Percentiles rank a stretch among this genome's conserved stretches.
Conservation (phyloP, 2,113 vertebrate species). For the Phaethornis superciliosus region DNA sequence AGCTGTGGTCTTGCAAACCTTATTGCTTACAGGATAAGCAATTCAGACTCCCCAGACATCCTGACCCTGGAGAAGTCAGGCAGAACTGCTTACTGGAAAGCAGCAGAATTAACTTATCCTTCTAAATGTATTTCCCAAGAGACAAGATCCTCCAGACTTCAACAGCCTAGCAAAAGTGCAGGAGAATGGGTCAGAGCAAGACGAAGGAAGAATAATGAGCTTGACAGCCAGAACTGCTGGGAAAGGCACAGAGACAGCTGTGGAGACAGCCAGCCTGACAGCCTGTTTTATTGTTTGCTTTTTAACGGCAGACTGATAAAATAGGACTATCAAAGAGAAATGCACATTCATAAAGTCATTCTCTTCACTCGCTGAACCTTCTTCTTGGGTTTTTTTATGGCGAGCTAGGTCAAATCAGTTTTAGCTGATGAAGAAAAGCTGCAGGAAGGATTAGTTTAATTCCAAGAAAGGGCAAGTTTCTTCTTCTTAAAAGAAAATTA, state of each 20-base stretch:
- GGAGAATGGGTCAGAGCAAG: background rate
- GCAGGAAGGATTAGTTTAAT: constrained; percentile 44
- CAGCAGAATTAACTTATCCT: constrained; percentile 21
- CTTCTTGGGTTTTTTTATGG: background rate
- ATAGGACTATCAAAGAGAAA: constrained; percentile 34
- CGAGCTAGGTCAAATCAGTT: constrained; percentile 11
- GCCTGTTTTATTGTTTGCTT: constrained; percentile 42
- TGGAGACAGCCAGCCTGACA: constrained; percentile 59
- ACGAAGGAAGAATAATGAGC: constrained; percentile 9
- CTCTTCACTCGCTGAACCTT: constrained; percentile 36
- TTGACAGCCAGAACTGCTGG: background rate
- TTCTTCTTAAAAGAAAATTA: constrained; percentile 16
- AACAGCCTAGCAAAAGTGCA: constrained; percentile 13
- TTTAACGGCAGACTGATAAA: constrained; percentile 21
- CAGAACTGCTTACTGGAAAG: constrained; percentile 4
- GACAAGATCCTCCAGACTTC: constrained; percentile 6
- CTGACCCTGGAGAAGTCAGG: background rate
- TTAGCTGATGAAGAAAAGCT: constrained; percentile 36
- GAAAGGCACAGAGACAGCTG: constrained; percentile 15
- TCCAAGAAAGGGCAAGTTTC: background rate
- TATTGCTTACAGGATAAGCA: background rate
- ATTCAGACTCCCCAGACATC: background rate
- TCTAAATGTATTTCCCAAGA: background rate
- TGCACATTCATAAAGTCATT: constrained; percentile 39
- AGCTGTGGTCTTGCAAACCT: background rate